phyloP scores from a whole-genome alignment of 2,113 vertebrate species.

The Limanda limanda region DNA sequence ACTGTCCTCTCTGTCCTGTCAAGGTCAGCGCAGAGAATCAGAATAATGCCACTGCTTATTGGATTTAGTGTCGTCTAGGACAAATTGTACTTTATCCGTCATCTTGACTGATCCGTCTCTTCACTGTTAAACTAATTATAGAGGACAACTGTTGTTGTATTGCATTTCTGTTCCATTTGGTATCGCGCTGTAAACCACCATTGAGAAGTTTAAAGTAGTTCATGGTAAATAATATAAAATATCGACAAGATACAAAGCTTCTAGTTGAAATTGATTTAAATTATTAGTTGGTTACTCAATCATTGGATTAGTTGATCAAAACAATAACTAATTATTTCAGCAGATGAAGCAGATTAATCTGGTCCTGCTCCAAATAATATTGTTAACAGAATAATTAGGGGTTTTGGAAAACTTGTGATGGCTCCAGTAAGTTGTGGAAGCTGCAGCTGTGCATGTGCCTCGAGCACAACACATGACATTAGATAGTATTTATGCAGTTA shows the following conservation, averaged over 20 bases:
- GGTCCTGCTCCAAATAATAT: not conserved
- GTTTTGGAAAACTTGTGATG: not conserved
- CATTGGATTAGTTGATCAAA: not conserved
- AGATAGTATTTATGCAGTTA: not conserved
- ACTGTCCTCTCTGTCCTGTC: slow-evolving; percentile 28
- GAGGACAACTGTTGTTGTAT: not conserved
- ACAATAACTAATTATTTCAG: not conserved
- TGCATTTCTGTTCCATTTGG: not conserved
- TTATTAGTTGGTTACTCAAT: not conserved
- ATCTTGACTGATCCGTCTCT: not conserved
- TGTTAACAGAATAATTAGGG: not conserved
- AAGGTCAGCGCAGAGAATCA: slow-evolving; percentile 51
- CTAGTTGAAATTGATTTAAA: not conserved
- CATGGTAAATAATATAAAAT: not conserved
- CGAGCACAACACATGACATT: not conserved
- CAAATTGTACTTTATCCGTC: not conserved
- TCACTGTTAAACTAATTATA: not conserved
- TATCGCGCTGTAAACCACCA: not conserved
- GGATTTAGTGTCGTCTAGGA: slow-evolving; percentile 1
- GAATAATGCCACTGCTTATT: slow-evolving; percentile 3
- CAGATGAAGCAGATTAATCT: no score
- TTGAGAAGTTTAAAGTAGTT: not conserved
- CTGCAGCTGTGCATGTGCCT: not conserved
- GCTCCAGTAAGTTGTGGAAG: not conserved
- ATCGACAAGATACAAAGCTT: not conserved